Base-by-base conservation (phyloP, 2,888 invertebrate species). In the Drosophila paramelanica region DNA sequence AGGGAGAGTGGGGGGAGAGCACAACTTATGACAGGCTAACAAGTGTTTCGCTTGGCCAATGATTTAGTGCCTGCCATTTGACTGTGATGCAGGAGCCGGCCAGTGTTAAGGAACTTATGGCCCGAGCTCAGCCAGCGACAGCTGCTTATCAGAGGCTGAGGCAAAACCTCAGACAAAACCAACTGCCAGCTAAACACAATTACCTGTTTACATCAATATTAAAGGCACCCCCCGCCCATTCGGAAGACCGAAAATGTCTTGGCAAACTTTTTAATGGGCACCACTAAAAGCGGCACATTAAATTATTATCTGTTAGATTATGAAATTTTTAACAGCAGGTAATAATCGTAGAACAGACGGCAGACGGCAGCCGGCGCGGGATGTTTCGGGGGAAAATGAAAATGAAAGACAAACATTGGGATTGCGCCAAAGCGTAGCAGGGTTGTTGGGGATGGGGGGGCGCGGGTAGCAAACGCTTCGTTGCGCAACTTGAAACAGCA, bases 301-400 rank as follows among this genome's bases (percentile, higher is more conserved):
- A 89, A 89, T 87, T 85, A 89, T 90, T 89, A 89, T 89, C 89
- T 87, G 73, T 51, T 50, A 76, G 80, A 88, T 89, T 82, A 87
- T 84, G 82, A 74, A 77, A 82, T 79, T 84, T 85, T 85, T 88
- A 89, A 89, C 88, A 77, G 89, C 89, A 89, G 89, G 89, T 89
- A 89, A 89, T 89, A 89, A 89, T 84, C 89, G 82, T 89, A 72
- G 85, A 11, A 36, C 79, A 67, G 62, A 36, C 79, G 65, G 62
- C 67, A 65, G 65, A 36, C 25, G 25, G 25, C 25, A 17, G n/a
- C 23, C 23, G 23, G 1, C 27, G 8, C 20, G 8, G 43, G 23
- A 8, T 3, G 2, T 17, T 11, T 1, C 23, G 23, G 10, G 17
- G 25, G 50, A 8, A 45, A 41, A 14, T 46, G 43, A 67, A 78